Percentiles rank a stretch among this genome's conserved stretches.
These are phyloP conservation scores for Polypterus senegalus DNA, from an alignment of 2,113 vertebrate genomes.

Conservation along the genomic window DNA sequence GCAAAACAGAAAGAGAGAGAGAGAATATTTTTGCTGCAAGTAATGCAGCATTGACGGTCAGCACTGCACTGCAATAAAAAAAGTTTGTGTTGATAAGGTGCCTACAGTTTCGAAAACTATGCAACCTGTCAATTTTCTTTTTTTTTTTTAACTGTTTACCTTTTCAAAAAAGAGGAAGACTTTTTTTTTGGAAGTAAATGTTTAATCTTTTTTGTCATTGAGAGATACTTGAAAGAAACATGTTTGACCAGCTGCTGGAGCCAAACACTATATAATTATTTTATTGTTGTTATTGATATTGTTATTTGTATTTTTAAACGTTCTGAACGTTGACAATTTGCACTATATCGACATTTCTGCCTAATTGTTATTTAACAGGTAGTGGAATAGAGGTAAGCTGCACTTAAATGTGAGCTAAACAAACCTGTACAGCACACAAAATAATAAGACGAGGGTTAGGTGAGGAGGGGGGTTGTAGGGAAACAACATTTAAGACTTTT, in stretches of 20 bases:
- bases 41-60: constrained; percentile 21
- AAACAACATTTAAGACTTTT: background rate
- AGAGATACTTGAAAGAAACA: constrained; percentile 98
- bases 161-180: constrained; percentile 57
- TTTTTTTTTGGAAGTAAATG: constrained; percentile 66
- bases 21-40: constrained; percentile 46
- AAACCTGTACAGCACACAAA: constrained; percentile 62
- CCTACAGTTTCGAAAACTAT: constrained; percentile 90
- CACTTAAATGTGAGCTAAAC: constrained; percentile 72
- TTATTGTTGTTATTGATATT: constrained; percentile 21
- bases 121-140: constrained; percentile 82
- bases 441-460: constrained; percentile 32
- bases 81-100: constrained; percentile 70
- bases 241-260: constrained; percentile 93
- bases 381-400: constrained; percentile 66
- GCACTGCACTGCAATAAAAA: constrained; percentile 54
- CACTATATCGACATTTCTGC: constrained; percentile 87
- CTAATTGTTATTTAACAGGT: constrained; percentile 78
- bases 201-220: constrained; percentile 60
- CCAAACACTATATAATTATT: constrained; percentile 72
- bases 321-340: constrained; percentile 83
- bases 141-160: constrained; percentile 65
- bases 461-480: background rate
- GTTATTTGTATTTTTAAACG: constrained; percentile 31
- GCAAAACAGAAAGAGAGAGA: constrained; percentile 28